phyloP scores from a whole-genome alignment of 1,140 invertebrate species.

The Eueides isabella region DNA sequence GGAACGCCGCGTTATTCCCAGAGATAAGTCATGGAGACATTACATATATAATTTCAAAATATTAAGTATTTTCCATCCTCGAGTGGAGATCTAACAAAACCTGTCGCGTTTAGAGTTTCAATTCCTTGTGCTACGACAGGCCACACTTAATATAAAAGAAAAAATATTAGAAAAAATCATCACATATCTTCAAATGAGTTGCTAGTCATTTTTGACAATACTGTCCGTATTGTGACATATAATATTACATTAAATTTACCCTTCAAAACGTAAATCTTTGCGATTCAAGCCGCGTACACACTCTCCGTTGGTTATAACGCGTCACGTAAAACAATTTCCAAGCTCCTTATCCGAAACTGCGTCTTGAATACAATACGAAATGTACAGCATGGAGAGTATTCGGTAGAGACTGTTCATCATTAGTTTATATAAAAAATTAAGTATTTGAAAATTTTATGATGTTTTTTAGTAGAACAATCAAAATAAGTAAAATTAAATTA shows the following conservation, averaged over 20 bases:
- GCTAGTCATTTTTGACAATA: slow-evolving; percentile 24
- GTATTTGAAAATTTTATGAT: not conserved
- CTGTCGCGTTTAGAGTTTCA: too few species aligned
- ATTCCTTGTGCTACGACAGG: too few species aligned
- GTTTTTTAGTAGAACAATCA: too few species aligned
- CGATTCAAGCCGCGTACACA: slow-evolving; percentile 55
- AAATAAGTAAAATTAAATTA: too few species aligned
- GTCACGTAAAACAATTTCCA: slow-evolving; percentile 78
- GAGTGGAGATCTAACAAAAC: too few species aligned
- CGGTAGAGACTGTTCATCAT: not conserved
- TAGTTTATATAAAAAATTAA: not conserved
- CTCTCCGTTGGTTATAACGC: slow-evolving; percentile 68
- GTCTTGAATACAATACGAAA: slow-evolving; percentile 61
- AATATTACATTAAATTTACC: slow-evolving; percentile 41
- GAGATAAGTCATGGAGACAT: too few species aligned
- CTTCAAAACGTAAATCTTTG: slow-evolving; percentile 49
- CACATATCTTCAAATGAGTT: not conserved
- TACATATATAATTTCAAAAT: too few species aligned
- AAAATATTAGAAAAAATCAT: not conserved
- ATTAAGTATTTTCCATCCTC: too few species aligned
- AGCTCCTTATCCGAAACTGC: slow-evolving; percentile 65
- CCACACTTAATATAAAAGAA: too few species aligned
- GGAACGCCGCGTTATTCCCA: too few species aligned
- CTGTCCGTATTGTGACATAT: slow-evolving; percentile 33
- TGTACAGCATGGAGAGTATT: slow-evolving; percentile 25